Evolutionary conservation across 2,888 invertebrate genomes (phyloP).

Genomic region (Sinodicranocentrus sp.): DNA sequence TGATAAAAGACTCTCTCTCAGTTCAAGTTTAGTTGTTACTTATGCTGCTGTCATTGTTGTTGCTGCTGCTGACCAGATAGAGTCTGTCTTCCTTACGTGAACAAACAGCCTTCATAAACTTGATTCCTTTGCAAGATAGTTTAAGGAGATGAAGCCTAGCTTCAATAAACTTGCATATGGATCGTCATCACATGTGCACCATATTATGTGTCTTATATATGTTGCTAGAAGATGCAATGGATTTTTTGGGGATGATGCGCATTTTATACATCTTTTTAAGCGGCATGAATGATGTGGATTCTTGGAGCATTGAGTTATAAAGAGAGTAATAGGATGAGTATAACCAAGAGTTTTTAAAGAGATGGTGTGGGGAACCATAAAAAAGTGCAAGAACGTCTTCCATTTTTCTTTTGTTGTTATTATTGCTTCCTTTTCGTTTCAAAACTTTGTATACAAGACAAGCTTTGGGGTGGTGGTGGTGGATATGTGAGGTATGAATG

Average conservation of each 20-base stretch:
- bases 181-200: no score
- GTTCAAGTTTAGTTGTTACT: neutral
- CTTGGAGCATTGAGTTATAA: neutral
- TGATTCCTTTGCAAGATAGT: no score
- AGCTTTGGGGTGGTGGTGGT: no score
- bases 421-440: constrained; percentile 9
- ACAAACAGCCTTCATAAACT: no score
- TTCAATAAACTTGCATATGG: no score
- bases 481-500: neutral
- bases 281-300: constrained; percentile 5
- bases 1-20: neutral
- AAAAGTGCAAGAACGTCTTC: neutral
- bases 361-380: neutral
- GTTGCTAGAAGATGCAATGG: no score
- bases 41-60: constrained; percentile 6
- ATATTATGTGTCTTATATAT: no score
- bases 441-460: neutral
- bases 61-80: constrained; percentile 13
- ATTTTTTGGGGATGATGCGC: no score
- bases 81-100: no score
- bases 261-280: no score
- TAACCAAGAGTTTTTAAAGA: neutral
- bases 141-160: no score
- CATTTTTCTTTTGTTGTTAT: constrained; percentile 4
- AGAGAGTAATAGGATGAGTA: neutral